Evolutionary conservation across 2,888 invertebrate species (phyloP).

Genomic region (Mesorhabditis spiculigera): DNA sequence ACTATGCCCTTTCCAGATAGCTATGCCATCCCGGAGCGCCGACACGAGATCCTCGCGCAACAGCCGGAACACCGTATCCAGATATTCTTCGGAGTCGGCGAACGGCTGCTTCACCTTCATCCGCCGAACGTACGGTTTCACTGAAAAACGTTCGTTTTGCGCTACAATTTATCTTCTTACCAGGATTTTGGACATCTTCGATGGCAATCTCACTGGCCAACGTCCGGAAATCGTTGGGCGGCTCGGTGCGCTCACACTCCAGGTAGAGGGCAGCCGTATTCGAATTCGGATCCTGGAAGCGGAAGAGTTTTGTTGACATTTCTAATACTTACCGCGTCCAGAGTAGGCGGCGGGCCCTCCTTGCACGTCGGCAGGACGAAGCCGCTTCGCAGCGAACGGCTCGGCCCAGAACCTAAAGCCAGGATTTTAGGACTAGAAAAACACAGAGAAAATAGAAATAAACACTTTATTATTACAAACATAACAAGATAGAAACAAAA

Average conservation of each 20-base stretch:
- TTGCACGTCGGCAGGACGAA: too few species aligned
- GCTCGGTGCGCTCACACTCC: constrained; percentile 24
- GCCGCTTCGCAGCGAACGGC: too few species aligned
- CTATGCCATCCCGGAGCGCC: constrained; percentile 72
- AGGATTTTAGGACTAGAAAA: too few species aligned
- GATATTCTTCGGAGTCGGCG: constrained; percentile 70
- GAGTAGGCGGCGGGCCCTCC: too few species aligned
- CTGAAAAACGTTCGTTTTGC: constrained; percentile 10
- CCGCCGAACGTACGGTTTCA: constrained; percentile 64
- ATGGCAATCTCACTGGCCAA: constrained; percentile 58
- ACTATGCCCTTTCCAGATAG: constrained; percentile 18
- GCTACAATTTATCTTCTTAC: constrained; percentile 7
- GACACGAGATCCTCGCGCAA: constrained; percentile 77
- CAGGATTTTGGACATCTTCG: constrained; percentile 55
- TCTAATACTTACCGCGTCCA: too few species aligned
- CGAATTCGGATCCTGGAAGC: too few species aligned
- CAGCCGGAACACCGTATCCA: constrained; percentile 76
- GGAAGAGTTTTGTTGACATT: too few species aligned
- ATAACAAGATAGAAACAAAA: too few species aligned
- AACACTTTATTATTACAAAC: too few species aligned
- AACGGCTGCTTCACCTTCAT: constrained; percentile 70
- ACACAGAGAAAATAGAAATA: too few species aligned
- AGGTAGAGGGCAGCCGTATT: too few species aligned
- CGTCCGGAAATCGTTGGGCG: constrained; percentile 62
- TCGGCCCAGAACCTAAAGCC: too few species aligned